Conservation (phyloP, 2,888 invertebrate genomes). For the Protonemura montana region DNA sequence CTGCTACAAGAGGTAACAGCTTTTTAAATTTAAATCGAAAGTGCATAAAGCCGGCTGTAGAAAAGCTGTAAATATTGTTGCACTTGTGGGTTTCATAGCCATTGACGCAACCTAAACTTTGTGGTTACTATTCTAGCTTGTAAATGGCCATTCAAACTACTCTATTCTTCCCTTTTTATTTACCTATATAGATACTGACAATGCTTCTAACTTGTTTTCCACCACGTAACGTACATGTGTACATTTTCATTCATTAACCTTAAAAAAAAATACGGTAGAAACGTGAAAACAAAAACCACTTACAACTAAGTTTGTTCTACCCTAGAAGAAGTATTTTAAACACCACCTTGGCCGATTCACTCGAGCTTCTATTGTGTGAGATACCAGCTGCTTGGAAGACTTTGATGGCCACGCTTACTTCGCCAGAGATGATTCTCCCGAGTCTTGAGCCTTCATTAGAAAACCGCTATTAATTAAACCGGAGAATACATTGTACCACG, state of each 20-base stretch:
- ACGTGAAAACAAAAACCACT: constrained; percentile 7
- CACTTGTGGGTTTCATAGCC: background rate
- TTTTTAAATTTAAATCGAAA: no score
- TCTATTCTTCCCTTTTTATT: background rate
- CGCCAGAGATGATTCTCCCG: background rate
- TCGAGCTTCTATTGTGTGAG: background rate
- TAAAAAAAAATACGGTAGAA: background rate
- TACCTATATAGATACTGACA: background rate
- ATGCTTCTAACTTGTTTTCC: background rate
- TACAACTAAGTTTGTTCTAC: background rate
- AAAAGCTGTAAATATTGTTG: background rate
- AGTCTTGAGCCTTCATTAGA: background rate
- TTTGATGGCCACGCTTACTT: background rate
- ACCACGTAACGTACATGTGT: background rate
- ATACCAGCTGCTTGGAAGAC: background rate
- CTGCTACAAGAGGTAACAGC: no score
- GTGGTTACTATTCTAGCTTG: background rate
- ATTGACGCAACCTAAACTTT: background rate
- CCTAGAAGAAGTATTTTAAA: background rate
- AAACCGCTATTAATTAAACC: background rate
- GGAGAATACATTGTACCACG: background rate
- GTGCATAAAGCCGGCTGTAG: background rate
- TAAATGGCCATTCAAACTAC: background rate
- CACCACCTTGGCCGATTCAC: background rate
- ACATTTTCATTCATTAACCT: background rate